Evolutionary conservation across 2,888 invertebrate species (phyloP).

Genomic region (Thymelicus lineola): DNA sequence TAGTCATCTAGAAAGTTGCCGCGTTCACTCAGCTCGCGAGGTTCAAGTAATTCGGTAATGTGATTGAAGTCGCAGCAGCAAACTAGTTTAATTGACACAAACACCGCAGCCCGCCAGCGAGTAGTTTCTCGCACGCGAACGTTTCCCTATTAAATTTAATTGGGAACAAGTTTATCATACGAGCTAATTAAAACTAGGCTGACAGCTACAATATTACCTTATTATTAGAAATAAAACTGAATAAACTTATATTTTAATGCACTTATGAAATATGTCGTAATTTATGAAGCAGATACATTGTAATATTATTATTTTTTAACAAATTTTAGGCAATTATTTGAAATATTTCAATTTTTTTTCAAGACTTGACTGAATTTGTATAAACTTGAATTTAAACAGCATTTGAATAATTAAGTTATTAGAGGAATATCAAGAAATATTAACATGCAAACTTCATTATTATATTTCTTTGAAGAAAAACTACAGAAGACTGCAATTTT

Average conservation of each 20-base stretch:
- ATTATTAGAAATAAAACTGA: not conserved
- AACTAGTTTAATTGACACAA: slow-evolving; percentile 15
- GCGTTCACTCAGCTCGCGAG: not conserved
- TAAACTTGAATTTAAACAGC: too few relatives aligned
- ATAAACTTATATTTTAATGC: not conserved
- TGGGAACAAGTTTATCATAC: slow-evolving; percentile 14
- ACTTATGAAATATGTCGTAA: not conserved
- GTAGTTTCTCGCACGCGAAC: not conserved
- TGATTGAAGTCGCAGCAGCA: slow-evolving; percentile 3
- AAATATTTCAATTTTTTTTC: too few relatives aligned
- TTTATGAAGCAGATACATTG: not conserved
- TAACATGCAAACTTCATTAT: too few relatives aligned
- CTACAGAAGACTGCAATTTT: too few relatives aligned
- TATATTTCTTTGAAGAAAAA: too few relatives aligned
- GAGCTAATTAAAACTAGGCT: slow-evolving; percentile 25
- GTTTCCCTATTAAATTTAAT: slow-evolving; percentile 20
- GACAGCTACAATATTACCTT: not conserved
- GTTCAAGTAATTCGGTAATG: not conserved
- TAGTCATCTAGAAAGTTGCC: not conserved
- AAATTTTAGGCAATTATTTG: too few relatives aligned
- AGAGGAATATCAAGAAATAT: too few relatives aligned
- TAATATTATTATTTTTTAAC: too few relatives aligned
- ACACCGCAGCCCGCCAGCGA: slow-evolving; percentile 12
- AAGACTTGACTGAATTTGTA: too few relatives aligned
- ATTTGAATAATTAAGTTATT: too few relatives aligned